Conservation (phyloP, 2,888 invertebrate genomes). For the Aethes cnicana region DNA sequence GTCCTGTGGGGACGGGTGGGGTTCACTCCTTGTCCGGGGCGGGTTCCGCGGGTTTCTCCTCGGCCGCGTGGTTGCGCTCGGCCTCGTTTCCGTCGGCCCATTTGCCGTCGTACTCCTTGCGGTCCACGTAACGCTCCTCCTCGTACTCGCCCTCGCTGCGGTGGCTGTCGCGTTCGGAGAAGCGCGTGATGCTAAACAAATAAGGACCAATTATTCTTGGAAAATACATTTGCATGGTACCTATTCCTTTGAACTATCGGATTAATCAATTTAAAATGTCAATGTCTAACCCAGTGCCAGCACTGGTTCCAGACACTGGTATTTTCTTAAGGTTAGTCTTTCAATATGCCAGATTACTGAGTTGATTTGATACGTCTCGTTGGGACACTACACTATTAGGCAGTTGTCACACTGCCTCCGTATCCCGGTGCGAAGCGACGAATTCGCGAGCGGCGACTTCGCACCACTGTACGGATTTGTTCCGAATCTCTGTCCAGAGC, state of each 20-base stretch:
- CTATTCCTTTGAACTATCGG: not conserved
- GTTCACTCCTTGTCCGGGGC: constrained; percentile 62
- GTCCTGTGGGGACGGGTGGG: constrained; percentile 10
- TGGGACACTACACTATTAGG: too few species aligned
- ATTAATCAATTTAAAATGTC: too few species aligned
- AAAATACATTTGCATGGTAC: constrained; percentile 11
- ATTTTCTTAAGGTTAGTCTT: too few species aligned
- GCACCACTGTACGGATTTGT: too few species aligned
- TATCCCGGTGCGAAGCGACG: too few species aligned
- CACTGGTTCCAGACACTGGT: too few species aligned
- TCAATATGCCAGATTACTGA: too few species aligned
- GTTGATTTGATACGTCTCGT: too few species aligned
- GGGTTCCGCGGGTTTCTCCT: constrained; percentile 66
- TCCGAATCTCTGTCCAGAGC: too few species aligned
- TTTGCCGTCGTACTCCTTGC: constrained; percentile 85
- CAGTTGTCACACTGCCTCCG: too few species aligned
- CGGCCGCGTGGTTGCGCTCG: constrained; percentile 55
- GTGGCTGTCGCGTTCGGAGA: constrained; percentile 72
- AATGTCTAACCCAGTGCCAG: too few species aligned
- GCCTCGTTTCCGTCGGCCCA: constrained; percentile 84
- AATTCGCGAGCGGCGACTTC: too few species aligned
- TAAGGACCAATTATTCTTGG: constrained; percentile 24
- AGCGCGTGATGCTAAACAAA: constrained; percentile 65
- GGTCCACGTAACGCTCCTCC: constrained; percentile 81
- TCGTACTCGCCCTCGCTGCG: constrained; percentile 80